Evolutionary conservation across 2,113 vertebrate genomes (phyloP), one percentile per base, ranked within the genome.

Genomic region (Sinocyclocheilus anophthalmus): DNA sequence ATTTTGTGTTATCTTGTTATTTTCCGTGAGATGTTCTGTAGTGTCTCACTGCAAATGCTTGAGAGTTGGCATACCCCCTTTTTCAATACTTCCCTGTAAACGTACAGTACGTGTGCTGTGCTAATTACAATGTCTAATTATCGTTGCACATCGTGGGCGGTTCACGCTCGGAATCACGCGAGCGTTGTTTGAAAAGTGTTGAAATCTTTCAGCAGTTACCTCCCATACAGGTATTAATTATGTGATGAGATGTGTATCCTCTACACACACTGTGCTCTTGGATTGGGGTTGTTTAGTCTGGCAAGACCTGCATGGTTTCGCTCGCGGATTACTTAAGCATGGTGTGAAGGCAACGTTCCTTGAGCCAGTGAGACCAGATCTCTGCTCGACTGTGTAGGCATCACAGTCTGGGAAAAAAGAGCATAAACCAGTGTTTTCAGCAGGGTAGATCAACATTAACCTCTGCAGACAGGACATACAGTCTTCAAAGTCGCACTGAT

Each of bases 171-270:
- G 30, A 13, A 79, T 79, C 76, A 59, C 11, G 5, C 55, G 22
- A 79, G 33, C n/a, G 33, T 79, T 79, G 76, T 79, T 79, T 79
- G 55, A 79, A n/a, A 79, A 79, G 77, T 79, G 55, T 79, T 42
- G 20, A 42, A 61, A 79, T 79, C 55, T 79, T 33, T 79, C 33
- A 61, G 33, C 77, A 42, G 55, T 79, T 79, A 61, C 55, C 77
- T 79, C 77, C 30, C 26, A 79, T 61, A 24, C 77, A n/a, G 77
- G 77, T 22, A 33, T 61, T 61, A 79, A 79, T 79, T 79, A 79
- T 33, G 9, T 61, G 77, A 79, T 4, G 77, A 79, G 77, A 22
- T 79, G 10, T 79, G 55, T 79, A 79, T 79, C 77, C 77, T 72
- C 77, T 37, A 42, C 20, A 61, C 55, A 39, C 77, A 61, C 77